Evolutionary conservation across 2,888 invertebrate genomes (phyloP), one percentile per base, ranked within the genome.

Genomic region (Sphaeridia pumilis): DNA sequence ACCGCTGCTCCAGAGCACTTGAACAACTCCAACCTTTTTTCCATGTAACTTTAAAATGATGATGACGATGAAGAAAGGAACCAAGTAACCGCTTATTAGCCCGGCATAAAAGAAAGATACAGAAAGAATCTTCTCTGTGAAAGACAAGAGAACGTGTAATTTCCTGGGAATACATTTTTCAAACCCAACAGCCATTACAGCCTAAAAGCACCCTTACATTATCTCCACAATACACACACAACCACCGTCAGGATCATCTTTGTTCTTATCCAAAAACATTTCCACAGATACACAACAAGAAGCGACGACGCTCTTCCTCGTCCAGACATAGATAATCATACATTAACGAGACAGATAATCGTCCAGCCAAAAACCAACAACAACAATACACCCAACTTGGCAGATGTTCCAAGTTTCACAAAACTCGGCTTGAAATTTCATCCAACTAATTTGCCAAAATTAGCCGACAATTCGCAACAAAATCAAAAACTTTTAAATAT

Each of bases 331-430:
- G 38, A 38, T 38, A 38, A 28, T 46, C 20, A 31, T 31, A 46
- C 21, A 46, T 46, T 46, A 46, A 46, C 46, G 46, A 46, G 46
- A 46, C 46, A 46, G 46, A 46, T 46, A n/a, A n/a, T 20, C 31
- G 46, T 46, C 46, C 31, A 21, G 35, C n/a, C 34, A 22, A 46
- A 46, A 46, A 46, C 34, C 46, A 46, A 46, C 46, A 46, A 25
- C n/a, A 38, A n/a, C 41, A 5, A 7, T 38, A n/a, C 41, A 5
- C 10, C n/a, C n/a, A n/a, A n/a, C n/a, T n/a, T n/a, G n/a, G n/a
- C n/a, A n/a, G n/a, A n/a, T n/a, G n/a, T n/a, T n/a, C n/a, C n/a
- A n/a, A n/a, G n/a, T n/a, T n/a, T n/a, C n/a, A n/a, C n/a, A n/a
- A n/a, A n/a, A n/a, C n/a, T n/a, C n/a, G n/a, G n/a, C n/a, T n/a